These are phyloP conservation scores for Knipowitschia caucasica DNA, from an alignment of 2,797 vertebrate species.

Conservation along the genomic window DNA sequence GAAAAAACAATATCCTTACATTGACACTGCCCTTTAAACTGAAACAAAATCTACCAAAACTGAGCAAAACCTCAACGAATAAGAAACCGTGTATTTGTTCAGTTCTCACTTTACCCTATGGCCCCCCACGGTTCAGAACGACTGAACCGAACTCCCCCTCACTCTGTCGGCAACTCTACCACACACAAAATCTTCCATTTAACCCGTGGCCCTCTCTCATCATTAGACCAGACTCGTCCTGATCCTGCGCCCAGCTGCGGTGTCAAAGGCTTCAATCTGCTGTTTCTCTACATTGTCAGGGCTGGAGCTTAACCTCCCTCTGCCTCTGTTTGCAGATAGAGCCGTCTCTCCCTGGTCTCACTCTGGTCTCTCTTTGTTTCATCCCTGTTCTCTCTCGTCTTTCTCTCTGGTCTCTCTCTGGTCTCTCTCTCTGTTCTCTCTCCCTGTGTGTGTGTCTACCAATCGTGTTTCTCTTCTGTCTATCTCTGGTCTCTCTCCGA, in stretches of 20 bases:
- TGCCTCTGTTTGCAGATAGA: too few relatives aligned
- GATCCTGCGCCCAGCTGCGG: not conserved
- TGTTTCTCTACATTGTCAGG: slow-evolving; percentile 14
- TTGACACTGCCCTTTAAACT: too few relatives aligned
- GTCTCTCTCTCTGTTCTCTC: too few relatives aligned
- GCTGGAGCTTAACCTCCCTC: slow-evolving; percentile 7
- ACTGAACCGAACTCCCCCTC: slow-evolving; percentile 5
- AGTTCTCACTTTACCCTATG: not conserved
- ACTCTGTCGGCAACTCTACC: not conserved
- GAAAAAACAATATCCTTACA: too few relatives aligned
- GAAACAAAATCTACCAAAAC: too few relatives aligned
- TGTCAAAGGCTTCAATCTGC: slow-evolving; percentile 14
- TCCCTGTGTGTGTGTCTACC: too few relatives aligned
- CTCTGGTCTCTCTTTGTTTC: not conserved
- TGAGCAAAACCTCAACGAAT: too few relatives aligned
- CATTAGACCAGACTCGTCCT: slow-evolving; percentile 14
- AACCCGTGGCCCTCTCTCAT: slow-evolving; percentile 18
- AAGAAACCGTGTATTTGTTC: not conserved
- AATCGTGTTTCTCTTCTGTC: too few relatives aligned
- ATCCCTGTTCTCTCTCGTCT: not conserved
- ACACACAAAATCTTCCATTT: slow-evolving; percentile 24
- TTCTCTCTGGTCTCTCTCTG: too few relatives aligned
- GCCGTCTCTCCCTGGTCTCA: not conserved
- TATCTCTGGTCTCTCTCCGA: too few relatives aligned
- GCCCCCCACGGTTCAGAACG: slow-evolving; percentile 4